These are phyloP conservation scores for Mythimna impura DNA, from an alignment of 2,888 invertebrate species.

Conservation along the genomic window DNA sequence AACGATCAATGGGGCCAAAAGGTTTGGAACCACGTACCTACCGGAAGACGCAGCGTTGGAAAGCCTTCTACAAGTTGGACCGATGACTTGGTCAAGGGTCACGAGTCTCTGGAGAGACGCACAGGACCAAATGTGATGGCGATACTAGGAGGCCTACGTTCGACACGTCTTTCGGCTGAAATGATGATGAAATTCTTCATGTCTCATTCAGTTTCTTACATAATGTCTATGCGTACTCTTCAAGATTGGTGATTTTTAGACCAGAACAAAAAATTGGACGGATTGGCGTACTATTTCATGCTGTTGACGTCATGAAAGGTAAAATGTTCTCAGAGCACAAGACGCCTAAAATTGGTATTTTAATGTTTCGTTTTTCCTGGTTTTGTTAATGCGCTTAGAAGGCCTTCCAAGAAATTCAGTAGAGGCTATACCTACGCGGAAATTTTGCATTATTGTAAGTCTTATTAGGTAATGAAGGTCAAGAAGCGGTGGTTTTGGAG, in stretches of 20 bases:
- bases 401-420: slow-evolving; percentile 49
- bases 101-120: too few relatives aligned
- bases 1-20: too few relatives aligned
- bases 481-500: background rate
- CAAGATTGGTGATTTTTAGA: background rate
- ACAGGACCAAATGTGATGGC: background rate
- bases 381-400: slow-evolving; percentile 32
- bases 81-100: too few relatives aligned
- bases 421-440: slow-evolving; percentile 22
- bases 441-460: background rate
- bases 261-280: background rate
- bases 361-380: slow-evolving; percentile 49
- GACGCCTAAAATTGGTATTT: slow-evolving; percentile 32
- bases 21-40: too few relatives aligned
- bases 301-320: slow-evolving; percentile 32
- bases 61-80: too few relatives aligned
- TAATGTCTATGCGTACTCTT: background rate
- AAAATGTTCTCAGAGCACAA: slow-evolving; percentile 11
- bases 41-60: too few relatives aligned
- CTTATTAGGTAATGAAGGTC: background rate
- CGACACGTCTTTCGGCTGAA: background rate
- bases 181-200: background rate
- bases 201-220: background rate
- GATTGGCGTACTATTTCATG: background rate
- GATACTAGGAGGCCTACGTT: background rate